Percentiles rank a stretch among this genome's conserved stretches.
These are phyloP conservation scores for Polypedilum vanderplanki DNA, from an alignment of 1,140 invertebrate species.

Conservation along the genomic window DNA sequence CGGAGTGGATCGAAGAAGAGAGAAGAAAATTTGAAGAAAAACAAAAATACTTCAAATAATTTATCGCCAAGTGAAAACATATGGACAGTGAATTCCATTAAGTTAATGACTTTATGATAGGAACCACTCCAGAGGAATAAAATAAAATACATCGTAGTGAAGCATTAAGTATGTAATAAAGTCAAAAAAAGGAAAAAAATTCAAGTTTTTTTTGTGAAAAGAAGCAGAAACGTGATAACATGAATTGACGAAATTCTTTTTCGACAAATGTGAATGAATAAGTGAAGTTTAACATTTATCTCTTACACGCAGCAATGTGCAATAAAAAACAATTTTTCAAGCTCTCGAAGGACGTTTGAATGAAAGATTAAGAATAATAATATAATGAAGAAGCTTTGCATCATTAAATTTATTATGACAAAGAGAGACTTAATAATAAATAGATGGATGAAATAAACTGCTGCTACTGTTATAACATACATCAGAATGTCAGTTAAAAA, in stretches of 20 bases:
- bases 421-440: too few species aligned
- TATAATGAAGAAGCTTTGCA: background rate
- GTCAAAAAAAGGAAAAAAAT: background rate
- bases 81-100: slow-evolving; percentile 17
- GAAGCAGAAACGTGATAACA: background rate
- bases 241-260: background rate
- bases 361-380: too few species aligned
- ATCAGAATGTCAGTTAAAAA: background rate
- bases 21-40: background rate
- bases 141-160: background rate
- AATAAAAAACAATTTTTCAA: too few species aligned
- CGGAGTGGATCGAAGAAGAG: background rate
- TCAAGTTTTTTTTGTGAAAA: background rate
- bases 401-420: background rate
- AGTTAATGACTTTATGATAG: slow-evolving; percentile 6
- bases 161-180: background rate
- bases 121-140: background rate
- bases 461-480: background rate
- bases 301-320: too few species aligned
- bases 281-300: too few species aligned
- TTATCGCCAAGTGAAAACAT: background rate
- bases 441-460: too few species aligned
- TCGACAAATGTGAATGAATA: too few species aligned
- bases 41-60: background rate
- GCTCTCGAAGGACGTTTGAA: too few species aligned